Evolutionary conservation across 2,888 invertebrate genomes (phyloP).

Genomic region (Drosophila percnosoma): DNA sequence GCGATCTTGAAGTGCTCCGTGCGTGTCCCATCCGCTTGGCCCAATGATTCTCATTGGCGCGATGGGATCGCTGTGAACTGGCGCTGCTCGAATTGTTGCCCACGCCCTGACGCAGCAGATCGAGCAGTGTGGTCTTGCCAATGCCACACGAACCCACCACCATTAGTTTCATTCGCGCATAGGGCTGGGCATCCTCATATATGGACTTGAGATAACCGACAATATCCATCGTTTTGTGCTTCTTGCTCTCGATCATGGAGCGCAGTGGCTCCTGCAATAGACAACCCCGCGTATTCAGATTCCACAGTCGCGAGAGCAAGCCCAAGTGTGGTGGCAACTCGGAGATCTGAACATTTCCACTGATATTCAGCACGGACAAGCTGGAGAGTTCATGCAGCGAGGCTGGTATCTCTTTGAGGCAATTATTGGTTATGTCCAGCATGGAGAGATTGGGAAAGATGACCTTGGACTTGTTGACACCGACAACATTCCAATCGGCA

Average conservation of each 20-base stretch:
- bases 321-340: conserved; percentile 98
- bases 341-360: conserved; percentile 89
- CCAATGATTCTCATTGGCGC: conserved; percentile 91
- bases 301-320: conserved; percentile 96
- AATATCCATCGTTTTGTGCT: conserved; percentile 97
- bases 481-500: conserved; percentile 87
- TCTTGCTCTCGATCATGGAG: conserved; percentile 95
- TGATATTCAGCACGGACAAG: conserved; percentile 97
- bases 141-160: conserved; percentile 95
- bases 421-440: conserved; percentile 97
- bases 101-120: conserved; percentile 95
- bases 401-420: conserved; percentile 90
- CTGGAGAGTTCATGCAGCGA: conserved; percentile 94
- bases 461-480: conserved; percentile 88
- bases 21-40: conserved; percentile 97
- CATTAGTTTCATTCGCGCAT: conserved; percentile 98
- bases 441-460: conserved; percentile 97
- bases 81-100: conserved; percentile 54
- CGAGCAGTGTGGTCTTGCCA: conserved; percentile 95
- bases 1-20: conserved; percentile 90
- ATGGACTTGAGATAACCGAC: conserved; percentile 95
- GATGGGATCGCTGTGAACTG: conserved; percentile 88
- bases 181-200: conserved; percentile 95
- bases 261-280: conserved; percentile 94
- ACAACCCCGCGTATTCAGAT: conserved; percentile 96